Conservation (phyloP, 2,113 vertebrate species). For the Muntiacus muntjak region DNA sequence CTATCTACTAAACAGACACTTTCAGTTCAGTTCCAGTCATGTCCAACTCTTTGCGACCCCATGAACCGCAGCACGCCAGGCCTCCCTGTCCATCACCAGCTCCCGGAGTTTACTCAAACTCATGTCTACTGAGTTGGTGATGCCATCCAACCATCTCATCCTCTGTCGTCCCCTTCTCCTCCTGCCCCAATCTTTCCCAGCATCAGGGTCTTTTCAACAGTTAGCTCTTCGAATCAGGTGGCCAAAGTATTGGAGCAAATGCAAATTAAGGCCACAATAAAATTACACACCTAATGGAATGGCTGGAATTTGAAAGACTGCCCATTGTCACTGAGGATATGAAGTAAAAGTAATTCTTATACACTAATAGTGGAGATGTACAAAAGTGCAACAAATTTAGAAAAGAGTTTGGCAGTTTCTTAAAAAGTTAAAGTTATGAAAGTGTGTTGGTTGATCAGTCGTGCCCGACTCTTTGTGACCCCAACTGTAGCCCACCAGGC, state of each 20-base stretch:
- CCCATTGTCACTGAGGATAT: background rate
- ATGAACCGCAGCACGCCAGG: too few species aligned
- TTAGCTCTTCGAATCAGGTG: too few species aligned
- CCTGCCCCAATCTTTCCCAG: too few species aligned
- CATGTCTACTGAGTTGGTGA: too few species aligned
- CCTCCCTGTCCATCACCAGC: too few species aligned
- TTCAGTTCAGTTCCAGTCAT: background rate
- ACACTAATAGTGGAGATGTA: background rate
- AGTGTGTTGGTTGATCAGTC: background rate
- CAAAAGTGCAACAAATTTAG: background rate
- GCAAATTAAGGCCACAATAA: background rate
- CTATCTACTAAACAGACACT: background rate
- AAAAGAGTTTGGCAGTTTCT: background rate
- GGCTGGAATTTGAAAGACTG: background rate
- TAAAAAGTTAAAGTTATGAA: background rate
- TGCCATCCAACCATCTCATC: too few species aligned
- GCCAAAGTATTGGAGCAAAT: background rate
- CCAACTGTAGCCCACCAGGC: background rate
- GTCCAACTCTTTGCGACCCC: too few species aligned
- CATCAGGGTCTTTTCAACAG: too few species aligned
- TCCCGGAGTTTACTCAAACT: too few species aligned
- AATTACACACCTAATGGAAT: background rate
- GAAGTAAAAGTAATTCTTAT: background rate
- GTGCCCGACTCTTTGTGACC: fast-evolving
- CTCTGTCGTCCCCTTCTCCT: too few species aligned